Evolutionary conservation across 2,888 invertebrate genomes (phyloP).

Genomic region (Drosophila emarginata): DNA sequence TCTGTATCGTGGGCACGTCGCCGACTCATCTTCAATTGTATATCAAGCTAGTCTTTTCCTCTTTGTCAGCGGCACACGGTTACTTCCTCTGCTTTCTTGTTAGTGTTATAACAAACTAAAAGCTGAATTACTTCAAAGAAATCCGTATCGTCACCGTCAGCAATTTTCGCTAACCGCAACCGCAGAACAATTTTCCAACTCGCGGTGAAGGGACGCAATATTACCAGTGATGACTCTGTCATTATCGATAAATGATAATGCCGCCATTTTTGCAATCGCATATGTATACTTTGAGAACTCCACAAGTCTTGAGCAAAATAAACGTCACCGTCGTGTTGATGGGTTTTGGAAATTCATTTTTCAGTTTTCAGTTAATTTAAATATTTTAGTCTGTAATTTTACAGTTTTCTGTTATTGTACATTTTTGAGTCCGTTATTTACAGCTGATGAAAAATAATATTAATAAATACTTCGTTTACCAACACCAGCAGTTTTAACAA

Average conservation of each 20-base stretch:
- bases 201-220: constrained; percentile 5
- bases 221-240: not conserved
- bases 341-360: too few relatives aligned
- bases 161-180: constrained; percentile 2
- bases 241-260: not conserved
- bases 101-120: not conserved
- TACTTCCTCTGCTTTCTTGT: not conserved
- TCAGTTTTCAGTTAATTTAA: too few relatives aligned
- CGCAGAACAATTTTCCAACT: not conserved
- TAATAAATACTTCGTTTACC: too few relatives aligned
- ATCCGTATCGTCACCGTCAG: not conserved
- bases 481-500: too few relatives aligned
- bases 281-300: not conserved
- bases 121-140: not conserved
- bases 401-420: too few relatives aligned
- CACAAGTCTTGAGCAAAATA: too few relatives aligned
- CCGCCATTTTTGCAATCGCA: not conserved
- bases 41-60: not conserved
- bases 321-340: too few relatives aligned
- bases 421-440: too few relatives aligned
- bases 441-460: too few relatives aligned
- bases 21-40: constrained; percentile 86
- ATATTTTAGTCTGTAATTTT: too few relatives aligned
- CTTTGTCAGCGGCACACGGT: constrained; percentile 6
- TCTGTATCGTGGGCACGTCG: constrained; percentile 91